A percentile compares a stretch with the other conserved stretches of the same genome.
These are phyloP conservation scores for Boulengeromyrus knoepffleri DNA, from an alignment of 2,113 vertebrate species.

Conservation along the genomic window DNA sequence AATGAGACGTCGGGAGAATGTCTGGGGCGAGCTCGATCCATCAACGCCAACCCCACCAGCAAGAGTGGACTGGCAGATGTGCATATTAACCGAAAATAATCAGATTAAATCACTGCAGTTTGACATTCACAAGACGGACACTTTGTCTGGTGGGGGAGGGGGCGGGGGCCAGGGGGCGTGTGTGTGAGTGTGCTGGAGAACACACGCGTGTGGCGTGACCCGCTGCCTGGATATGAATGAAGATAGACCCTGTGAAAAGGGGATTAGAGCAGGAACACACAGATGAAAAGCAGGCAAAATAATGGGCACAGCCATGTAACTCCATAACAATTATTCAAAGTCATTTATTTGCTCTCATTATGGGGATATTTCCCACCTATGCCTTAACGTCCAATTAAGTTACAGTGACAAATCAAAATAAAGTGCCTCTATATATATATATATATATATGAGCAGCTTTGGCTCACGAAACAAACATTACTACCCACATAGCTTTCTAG, in stretches of 20 bases:
- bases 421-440: neutral
- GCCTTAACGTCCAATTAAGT: neutral
- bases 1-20: slow-evolving; percentile 79
- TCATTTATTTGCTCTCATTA: neutral
- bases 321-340: neutral
- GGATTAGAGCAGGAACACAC: neutral
- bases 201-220: neutral
- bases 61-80: slow-evolving; percentile 80
- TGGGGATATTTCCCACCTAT: neutral
- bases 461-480: neutral
- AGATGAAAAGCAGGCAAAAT: neutral
- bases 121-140: slow-evolving; percentile 91
- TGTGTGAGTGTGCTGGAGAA: neutral
- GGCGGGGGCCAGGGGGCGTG: slow-evolving; percentile 53
- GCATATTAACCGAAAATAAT: slow-evolving; percentile 99
- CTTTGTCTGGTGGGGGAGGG: slow-evolving; percentile 90
- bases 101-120: slow-evolving; percentile 90
- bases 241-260: neutral
- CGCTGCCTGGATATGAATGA: neutral
- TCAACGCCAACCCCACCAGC: slow-evolving; percentile 88
- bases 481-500: neutral
- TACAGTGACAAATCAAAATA: neutral
- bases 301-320: neutral
- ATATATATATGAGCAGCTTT: neutral
- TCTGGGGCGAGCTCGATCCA: slow-evolving; percentile 87